Evolutionary conservation across 2,888 invertebrate genomes (phyloP).

Genomic region (Archaeoteleia sp.): DNA sequence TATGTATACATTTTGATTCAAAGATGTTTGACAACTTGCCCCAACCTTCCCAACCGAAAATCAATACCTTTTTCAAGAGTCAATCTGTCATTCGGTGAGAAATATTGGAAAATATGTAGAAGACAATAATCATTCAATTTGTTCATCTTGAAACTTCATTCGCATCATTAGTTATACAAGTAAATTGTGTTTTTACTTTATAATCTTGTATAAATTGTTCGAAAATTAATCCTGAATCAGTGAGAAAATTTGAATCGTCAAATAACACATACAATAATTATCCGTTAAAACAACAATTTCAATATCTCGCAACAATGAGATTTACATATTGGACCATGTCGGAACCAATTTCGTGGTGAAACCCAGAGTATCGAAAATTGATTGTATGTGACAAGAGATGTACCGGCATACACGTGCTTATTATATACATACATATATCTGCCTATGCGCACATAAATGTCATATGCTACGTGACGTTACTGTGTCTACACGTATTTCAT

Average conservation of each 20-base stretch:
- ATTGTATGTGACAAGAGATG: constrained; percentile 8
- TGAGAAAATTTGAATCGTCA: background rate
- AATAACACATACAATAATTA: background rate
- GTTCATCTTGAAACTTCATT: constrained; percentile 7
- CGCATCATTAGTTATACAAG: too few species aligned
- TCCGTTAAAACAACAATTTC: background rate
- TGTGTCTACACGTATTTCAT: constrained; percentile 24
- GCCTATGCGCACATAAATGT: constrained; percentile 22
- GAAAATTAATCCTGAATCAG: background rate
- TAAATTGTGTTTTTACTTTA: background rate
- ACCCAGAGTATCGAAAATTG: constrained; percentile 10
- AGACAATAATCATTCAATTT: constrained; percentile 36
- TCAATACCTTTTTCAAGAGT: constrained; percentile 19
- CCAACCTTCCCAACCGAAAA: too few species aligned
- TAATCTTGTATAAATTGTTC: background rate
- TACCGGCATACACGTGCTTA: constrained; percentile 3
- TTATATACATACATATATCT: constrained; percentile 23
- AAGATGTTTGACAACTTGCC: too few species aligned
- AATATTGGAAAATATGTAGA: constrained; percentile 36
- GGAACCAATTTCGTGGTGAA: constrained; percentile 4
- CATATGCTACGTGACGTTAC: constrained; percentile 15
- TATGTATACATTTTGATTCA: too few species aligned
- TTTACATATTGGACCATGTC: background rate
- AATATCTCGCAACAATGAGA: too few species aligned
- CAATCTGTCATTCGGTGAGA: constrained; percentile 30